Percentiles rank a stretch among this genome's conserved stretches.
phyloP scores from a whole-genome alignment of 2,888 invertebrate genomes.

The Drosophila rubida region DNA sequence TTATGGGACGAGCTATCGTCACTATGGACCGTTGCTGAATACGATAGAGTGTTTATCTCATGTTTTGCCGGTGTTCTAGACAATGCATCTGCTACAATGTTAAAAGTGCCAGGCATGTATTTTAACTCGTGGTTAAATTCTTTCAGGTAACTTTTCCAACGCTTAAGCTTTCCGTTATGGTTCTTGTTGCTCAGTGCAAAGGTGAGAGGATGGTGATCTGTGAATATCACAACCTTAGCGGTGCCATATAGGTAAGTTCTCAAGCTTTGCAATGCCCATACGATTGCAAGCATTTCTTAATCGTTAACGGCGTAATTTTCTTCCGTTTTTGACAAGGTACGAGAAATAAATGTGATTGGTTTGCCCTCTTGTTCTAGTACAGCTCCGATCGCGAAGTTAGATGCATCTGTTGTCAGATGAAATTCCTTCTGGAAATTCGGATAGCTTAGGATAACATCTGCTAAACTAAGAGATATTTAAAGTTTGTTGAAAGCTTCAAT shows the following conservation, averaged over 20 bases:
- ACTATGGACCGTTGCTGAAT: not conserved
- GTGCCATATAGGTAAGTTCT: not conserved
- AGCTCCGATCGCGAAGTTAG: not conserved
- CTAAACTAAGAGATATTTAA: not conserved
- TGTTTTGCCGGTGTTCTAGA: not conserved
- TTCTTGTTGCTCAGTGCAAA: slow-evolving; percentile 11
- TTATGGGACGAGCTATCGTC: not conserved
- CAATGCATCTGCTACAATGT: not conserved
- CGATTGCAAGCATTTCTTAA: too few species aligned
- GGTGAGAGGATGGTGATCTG: slow-evolving; percentile 1
- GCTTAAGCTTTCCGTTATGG: slow-evolving; percentile 32
- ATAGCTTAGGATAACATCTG: not conserved
- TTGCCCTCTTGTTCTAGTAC: not conserved
- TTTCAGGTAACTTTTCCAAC: slow-evolving; percentile 38
- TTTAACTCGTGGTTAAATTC: not conserved
- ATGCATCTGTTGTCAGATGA: not conserved
- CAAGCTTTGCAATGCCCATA: not conserved
- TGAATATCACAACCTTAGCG: not conserved
- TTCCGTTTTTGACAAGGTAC: not conserved
- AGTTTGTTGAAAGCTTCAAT: not conserved
- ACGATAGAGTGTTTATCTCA: not conserved
- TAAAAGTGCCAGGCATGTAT: not conserved
- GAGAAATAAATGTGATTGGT: not conserved
- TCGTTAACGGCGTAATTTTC: not conserved
- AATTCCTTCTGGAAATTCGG: not conserved